Base-by-base conservation (phyloP, 2,113 vertebrate species). In the Phrynocephalus versicolor region DNA sequence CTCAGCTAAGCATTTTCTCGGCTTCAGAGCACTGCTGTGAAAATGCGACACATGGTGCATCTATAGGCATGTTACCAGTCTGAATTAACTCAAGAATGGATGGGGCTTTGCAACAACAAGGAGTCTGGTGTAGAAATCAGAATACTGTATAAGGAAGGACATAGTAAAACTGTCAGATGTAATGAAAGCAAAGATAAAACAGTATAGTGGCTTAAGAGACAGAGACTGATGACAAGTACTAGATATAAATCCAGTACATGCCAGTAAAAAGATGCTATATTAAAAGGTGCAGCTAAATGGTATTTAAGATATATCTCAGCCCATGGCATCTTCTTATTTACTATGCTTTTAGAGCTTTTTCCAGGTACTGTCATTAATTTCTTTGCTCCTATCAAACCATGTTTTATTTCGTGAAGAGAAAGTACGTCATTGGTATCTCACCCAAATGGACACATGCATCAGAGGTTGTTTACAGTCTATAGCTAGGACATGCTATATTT, bases 321-420 rank as follows among this genome's bases (percentile, higher is more conserved):
- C 33, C 79, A 51, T 35, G 41, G 41, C 41, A 69, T 18, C 25
- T 16, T 74, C 91, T 93, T 91, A 93, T 94, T 92, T 93, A 88
- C 89, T 82, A 88, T 91, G 88, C 89, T 45, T 27, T 39, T 33
- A 67, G 27, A 80, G 64, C 62, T 81, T 81, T 55, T 55, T 25
- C 64, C 79, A 81, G 35, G 19, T 77, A 90, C 84, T 89, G 90
- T 82, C 77, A 90, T 39, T 76, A 89, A 92, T 93, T 93, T 91
- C 88, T 89, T 87, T 90, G 88, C 90, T 90, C 87, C 91, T 79
- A 87, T 41, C 81, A 91, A 92, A 60, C 87, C 88, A 87, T 78
- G 91, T 90, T 90, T 71, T 92, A 94, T 92, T 93, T 91, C 90
- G 91, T 79, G 92, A 89, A 93, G 89, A 81, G 82, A 67, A 81